These are phyloP conservation scores for Pituophis catenifer DNA, from an alignment of 2,113 vertebrate genomes.

Conservation along the genomic window DNA sequence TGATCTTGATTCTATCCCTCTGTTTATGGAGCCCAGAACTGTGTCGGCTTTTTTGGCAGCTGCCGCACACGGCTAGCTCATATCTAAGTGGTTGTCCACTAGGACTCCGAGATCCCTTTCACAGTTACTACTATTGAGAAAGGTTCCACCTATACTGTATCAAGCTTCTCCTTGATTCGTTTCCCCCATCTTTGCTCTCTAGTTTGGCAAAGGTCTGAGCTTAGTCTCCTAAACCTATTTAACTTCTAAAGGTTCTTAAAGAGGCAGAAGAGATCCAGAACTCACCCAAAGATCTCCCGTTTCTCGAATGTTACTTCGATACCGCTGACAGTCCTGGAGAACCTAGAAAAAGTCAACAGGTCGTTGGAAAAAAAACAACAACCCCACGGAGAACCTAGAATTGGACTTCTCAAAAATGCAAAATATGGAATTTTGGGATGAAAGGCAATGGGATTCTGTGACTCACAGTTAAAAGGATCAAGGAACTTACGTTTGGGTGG, in stretches of 20 bases:
- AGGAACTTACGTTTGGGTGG: conserved; percentile 81
- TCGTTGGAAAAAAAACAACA: not conserved
- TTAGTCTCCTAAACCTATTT: rapidly evolving
- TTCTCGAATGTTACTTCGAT: conserved; percentile 88
- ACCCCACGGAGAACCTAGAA: not conserved
- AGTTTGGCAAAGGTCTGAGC: rapidly evolving
- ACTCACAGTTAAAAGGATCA: not conserved
- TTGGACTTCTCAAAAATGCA: not conserved
- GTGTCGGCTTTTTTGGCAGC: too few relatives aligned
- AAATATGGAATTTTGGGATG: not conserved
- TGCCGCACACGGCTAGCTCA: too few relatives aligned
- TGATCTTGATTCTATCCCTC: too few relatives aligned
- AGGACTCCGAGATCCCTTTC: too few relatives aligned
- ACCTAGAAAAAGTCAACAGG: conserved; percentile 68
- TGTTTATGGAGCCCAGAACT: too few relatives aligned
- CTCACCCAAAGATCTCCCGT: conserved; percentile 89
- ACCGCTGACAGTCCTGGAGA: conserved; percentile 92
- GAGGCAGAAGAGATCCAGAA: not conserved
- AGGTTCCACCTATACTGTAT: too few relatives aligned
- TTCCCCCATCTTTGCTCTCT: too few relatives aligned
- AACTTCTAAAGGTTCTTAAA: too few relatives aligned
- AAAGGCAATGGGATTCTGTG: not conserved
- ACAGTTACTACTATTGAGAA: too few relatives aligned
- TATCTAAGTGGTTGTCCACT: too few relatives aligned
- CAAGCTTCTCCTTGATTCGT: too few relatives aligned